Base-by-base conservation (phyloP, 2,797 vertebrate species). In the Danio kyathit region DNA sequence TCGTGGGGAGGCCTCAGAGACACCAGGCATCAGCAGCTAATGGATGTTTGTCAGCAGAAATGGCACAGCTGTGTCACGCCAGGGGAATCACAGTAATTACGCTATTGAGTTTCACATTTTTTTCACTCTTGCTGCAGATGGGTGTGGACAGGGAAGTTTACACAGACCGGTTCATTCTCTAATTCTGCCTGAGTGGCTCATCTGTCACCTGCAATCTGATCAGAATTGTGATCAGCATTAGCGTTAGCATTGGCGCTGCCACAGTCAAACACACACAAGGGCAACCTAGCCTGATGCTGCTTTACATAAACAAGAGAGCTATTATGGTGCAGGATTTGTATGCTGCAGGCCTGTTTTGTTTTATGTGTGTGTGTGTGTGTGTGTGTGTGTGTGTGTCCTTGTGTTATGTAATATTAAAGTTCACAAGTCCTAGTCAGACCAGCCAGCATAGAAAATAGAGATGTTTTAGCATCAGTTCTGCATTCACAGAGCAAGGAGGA, bases 31-130 rank as follows among this genome's bases (percentile, higher is more conserved):
- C 74, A 77, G 48, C 19, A 38, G 64, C 64, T 77, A 77, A 77
- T 77, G 52, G 64, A 59, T 77, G 75, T 77, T 69, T 77, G 75
- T 77, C 52, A 67, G 75, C 64, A 59, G 21, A 67, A 69, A 59
- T 7, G 8, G 63, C 63, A 38, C 51, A 54, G 74, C 48, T 67
- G 75, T 77, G 52, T 77, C 63, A 77, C 43, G 16, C 43, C 64
- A 29, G 52, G 52, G 41, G 52, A 77, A 59, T 77, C 75, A 48
- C 43, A 77, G 64, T 77, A 59, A 77, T 67, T 77, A 59, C 43
- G 8, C 16, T 69, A 77, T 77, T 59, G 64, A 69, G 64, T 67
- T 78, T 78, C 8, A 1, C 52, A 19, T 69, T 29, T 59, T 69
- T 59, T 69, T 78, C 52, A 7, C 21, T 69, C n/a, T 49, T 21